These are phyloP conservation scores for Brachionus rubens DNA, from an alignment of 1,140 invertebrate genomes.

Conservation along the genomic window DNA sequence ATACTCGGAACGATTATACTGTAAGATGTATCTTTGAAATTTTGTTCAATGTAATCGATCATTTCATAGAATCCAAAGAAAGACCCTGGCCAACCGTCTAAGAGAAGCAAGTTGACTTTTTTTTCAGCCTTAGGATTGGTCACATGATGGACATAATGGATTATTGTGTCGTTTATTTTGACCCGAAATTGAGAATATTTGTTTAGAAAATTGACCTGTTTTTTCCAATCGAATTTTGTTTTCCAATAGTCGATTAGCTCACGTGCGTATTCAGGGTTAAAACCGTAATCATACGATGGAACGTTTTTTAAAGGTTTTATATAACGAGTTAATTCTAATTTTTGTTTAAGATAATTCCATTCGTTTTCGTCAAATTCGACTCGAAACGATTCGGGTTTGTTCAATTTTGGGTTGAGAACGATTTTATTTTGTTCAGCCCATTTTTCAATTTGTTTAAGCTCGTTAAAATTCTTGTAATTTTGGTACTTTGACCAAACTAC, in stretches of 20 bases:
- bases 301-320: neutral
- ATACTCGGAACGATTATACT: conserved; percentile 76
- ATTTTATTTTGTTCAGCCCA: conserved; percentile 21
- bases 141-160: conserved; percentile 65
- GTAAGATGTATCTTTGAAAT: conserved; percentile 62
- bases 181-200: conserved; percentile 69
- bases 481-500: neutral
- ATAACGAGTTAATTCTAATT: conserved; percentile 5
- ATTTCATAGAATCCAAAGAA: conserved; percentile 79
- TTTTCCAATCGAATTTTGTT: conserved; percentile 71
- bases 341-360: conserved; percentile 17
- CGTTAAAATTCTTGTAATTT: neutral
- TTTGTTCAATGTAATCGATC: conserved; percentile 60
- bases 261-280: conserved; percentile 40
- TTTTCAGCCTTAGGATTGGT: conserved; percentile 55
- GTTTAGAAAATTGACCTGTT: conserved; percentile 69
- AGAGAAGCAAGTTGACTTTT: conserved; percentile 66
- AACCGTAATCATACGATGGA: conserved; percentile 25
- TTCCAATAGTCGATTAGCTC: conserved; percentile 72
- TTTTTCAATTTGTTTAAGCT: neutral
- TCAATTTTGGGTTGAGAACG: neutral
- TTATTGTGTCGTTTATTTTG: conserved; percentile 69
- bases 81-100: conserved; percentile 85
- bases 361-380: conserved; percentile 36
- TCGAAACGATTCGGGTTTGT: neutral